Conservation (phyloP, 2,888 invertebrate species). For the Oligia latruncula region DNA sequence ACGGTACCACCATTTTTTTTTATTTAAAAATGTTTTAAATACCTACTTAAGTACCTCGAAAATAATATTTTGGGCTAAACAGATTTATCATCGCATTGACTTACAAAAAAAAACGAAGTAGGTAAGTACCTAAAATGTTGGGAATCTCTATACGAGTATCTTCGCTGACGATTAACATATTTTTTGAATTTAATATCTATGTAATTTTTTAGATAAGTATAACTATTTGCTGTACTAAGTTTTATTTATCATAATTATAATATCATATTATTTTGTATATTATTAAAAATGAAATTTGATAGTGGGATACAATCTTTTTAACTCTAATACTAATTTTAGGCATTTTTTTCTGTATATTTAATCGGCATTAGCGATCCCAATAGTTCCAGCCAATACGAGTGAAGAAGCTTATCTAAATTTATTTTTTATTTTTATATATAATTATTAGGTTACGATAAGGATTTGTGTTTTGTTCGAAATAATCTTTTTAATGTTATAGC, state of each 20-base stretch:
- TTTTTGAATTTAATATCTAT: not conserved
- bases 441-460: not conserved
- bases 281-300: slow-evolving; percentile 66
- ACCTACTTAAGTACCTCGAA: not conserved
- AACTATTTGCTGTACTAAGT: not conserved
- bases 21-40: not conserved
- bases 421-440: not conserved
- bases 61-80: not conserved
- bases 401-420: not conserved
- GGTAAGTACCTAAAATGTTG: not conserved
- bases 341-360: not conserved
- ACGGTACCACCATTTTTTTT: not conserved
- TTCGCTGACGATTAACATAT: not conserved
- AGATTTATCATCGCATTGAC: not conserved
- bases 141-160: not conserved
- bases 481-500: not conserved
- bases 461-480: not conserved
- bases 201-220: not conserved
- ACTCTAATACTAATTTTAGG: slow-evolving; percentile 4
- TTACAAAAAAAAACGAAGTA: not conserved
- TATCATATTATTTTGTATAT: not conserved
- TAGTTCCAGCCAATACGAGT: not conserved
- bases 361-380: not conserved
- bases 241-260: slow-evolving; percentile 19
- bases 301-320: slow-evolving; percentile 75